phyloP scores from a whole-genome alignment of 35 echinoderm and acorn worm genomes.

The Amphiura filiformis region DNA sequence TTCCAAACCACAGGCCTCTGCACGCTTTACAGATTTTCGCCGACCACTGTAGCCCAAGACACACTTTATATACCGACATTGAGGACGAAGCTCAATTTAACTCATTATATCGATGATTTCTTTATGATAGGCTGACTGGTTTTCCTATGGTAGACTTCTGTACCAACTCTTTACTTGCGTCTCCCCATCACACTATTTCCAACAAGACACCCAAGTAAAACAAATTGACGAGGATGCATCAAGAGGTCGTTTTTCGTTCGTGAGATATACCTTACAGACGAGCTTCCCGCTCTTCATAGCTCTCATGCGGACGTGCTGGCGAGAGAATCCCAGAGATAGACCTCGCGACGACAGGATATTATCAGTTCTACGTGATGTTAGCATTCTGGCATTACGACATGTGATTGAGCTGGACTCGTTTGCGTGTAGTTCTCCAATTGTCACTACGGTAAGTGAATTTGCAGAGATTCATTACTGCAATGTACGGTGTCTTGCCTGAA shows the following conservation, averaged over 20 bases:
- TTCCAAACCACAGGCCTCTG: no score
- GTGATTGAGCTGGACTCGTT: constrained; percentile 4
- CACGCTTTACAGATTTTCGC: no score
- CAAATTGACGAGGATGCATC: constrained; percentile 34
- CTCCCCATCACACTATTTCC: constrained; percentile 45
- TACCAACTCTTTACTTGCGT: constrained; percentile 54
- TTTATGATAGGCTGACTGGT: constrained; percentile 57
- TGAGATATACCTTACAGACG: constrained; percentile 20
- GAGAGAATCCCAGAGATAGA: constrained; percentile 26
- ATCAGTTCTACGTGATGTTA: neutral
- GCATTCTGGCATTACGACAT: constrained; percentile 22
- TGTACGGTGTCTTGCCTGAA: no score
- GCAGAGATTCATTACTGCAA: neutral
- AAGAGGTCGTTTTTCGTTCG: constrained; percentile 45
- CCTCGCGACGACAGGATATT: constrained; percentile 21
- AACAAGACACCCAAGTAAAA: constrained; percentile 40
- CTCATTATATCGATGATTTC: no score
- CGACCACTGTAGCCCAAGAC: no score
- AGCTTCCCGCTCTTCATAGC: constrained; percentile 47
- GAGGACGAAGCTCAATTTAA: no score
- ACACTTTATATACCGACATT: no score
- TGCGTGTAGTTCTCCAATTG: neutral
- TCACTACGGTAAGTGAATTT: neutral
- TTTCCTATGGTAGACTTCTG: constrained; percentile 64
- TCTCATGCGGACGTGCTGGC: constrained; percentile 49